Evolutionary conservation across 2,888 invertebrate species (phyloP).

Genomic region (Saturnia japonica): DNA sequence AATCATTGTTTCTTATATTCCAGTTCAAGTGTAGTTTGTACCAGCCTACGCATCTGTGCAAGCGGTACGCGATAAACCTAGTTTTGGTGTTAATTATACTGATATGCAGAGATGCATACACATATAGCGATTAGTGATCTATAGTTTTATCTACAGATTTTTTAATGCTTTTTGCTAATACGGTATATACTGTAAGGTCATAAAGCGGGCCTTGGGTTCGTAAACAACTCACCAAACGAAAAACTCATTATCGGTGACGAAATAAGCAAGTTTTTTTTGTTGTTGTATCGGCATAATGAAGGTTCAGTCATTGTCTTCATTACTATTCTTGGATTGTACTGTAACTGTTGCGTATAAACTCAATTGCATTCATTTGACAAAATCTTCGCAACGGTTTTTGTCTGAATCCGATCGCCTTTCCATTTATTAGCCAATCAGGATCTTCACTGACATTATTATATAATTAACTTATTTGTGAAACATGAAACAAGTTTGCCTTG

Average conservation of each 20-base stretch:
- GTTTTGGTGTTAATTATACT: background rate
- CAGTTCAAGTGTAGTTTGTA: background rate
- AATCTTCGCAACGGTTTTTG: background rate
- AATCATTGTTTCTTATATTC: background rate
- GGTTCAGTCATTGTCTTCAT: too few species aligned
- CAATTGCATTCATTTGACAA: background rate
- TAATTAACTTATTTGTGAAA: conserved; percentile 16
- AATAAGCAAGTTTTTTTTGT: too few species aligned
- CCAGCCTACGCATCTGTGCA: background rate
- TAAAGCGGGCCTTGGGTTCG: too few species aligned
- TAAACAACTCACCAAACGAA: too few species aligned
- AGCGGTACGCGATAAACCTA: background rate
- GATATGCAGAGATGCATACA: background rate
- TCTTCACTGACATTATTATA: conserved; percentile 13
- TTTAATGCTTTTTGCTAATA: background rate
- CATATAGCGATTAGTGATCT: background rate
- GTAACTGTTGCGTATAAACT: background rate
- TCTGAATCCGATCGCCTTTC: conserved; percentile 13
- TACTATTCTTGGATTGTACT: too few species aligned
- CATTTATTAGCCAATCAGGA: conserved; percentile 18
- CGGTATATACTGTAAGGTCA: too few species aligned
- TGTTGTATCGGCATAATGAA: too few species aligned
- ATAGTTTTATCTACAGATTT: background rate
- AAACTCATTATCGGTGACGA: too few species aligned
- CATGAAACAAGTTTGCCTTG: conserved; percentile 16